Evolutionary conservation across 2,888 invertebrate genomes (phyloP), one percentile per base, ranked within the genome.

Genomic region (Tyria jacobaeae): DNA sequence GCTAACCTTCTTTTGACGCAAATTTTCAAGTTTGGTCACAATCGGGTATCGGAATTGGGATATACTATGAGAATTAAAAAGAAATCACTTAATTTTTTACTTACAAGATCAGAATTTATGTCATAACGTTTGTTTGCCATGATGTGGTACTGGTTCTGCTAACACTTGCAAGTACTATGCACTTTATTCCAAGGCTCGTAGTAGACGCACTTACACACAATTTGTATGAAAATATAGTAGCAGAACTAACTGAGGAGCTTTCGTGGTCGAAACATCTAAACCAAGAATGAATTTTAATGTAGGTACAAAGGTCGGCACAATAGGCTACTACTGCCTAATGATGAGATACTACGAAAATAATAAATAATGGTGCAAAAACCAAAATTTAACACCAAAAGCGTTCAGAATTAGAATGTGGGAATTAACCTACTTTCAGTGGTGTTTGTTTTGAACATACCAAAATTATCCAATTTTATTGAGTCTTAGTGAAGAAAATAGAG

Each of bases 51-150:
- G 4, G 17, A 12, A n/a, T n/a, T n/a, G n/a, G 10, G 0, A 21
- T 35, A 2, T 17, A 34, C 12, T 35, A 24, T 6, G 12, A 5
- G 1, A 51, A 35, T 31, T 6, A 48, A 41, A 12, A 17, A 15
- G 7, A 17, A 1, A 21, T 17, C 21, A 39, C 3, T 31, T 44
- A 5, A 44, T 7, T 44, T 17, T 31, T 7, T 34, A 56, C 55
- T 56, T 56, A 56, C 55, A 34, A n/a, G n/a, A 12, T 3, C 47
- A 5, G 55, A 31, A 35, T 35, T 17, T 47, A n/a, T 34, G 3
- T 21, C 34, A 41, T 34, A 47, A 4, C 34, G 55, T 47, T 56
- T 31, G n/a, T 24, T 47, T 56, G 47, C 47, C 55, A 56, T 56
- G 24, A n/a, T n/a, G 21, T 14, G 35, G 21, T 17, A 1, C 21